A percentile compares a stretch with the other conserved stretches of the same genome.
These are phyloP conservation scores for Porites lobata DNA, from an alignment of 92 coral and sea anemone species.

Conservation along the genomic window DNA sequence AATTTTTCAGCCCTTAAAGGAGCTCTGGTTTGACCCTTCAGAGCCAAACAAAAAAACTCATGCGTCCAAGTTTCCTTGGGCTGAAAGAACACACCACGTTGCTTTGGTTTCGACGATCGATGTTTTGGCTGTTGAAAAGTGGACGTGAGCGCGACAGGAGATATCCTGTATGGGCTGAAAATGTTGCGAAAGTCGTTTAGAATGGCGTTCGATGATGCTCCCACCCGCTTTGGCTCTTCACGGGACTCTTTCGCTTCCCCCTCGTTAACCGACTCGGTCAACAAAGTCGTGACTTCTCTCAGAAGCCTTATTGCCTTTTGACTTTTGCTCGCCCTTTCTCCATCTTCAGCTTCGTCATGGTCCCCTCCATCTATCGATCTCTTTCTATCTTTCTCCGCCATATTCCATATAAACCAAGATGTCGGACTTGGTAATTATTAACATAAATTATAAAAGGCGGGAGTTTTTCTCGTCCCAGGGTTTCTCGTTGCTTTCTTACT, in stretches of 20 bases:
- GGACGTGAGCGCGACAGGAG: not conserved
- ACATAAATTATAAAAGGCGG: too few relatives aligned
- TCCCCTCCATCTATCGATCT: not conserved
- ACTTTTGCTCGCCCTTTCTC: conserved; percentile 4
- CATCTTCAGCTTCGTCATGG: not conserved
- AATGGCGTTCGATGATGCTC: not conserved
- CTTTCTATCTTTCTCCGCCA: conserved; percentile 2
- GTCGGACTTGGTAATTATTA: not conserved
- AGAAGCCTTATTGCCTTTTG: conserved; percentile 26
- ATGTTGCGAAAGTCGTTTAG: conserved; percentile 8
- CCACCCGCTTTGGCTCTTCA: not conserved
- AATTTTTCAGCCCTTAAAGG: conserved; percentile 57
- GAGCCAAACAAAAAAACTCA: conserved; percentile 55
- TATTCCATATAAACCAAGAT: not conserved
- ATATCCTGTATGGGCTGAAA: conserved; percentile 1
- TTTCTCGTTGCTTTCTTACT: not conserved
- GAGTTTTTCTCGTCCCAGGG: too few relatives aligned
- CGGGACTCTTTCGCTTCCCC: conserved; percentile 14
- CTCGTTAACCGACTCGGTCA: conserved; percentile 5
- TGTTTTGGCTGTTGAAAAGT: not conserved
- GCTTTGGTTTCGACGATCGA: conserved; percentile 6
- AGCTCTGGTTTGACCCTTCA: conserved; percentile 27
- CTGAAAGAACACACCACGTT: conserved; percentile 26
- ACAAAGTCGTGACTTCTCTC: conserved; percentile 12
- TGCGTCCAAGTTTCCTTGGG: conserved; percentile 67